Evolutionary conservation across 1,140 invertebrate species (phyloP).

Genomic region (Temnothorax longispinosus): DNA sequence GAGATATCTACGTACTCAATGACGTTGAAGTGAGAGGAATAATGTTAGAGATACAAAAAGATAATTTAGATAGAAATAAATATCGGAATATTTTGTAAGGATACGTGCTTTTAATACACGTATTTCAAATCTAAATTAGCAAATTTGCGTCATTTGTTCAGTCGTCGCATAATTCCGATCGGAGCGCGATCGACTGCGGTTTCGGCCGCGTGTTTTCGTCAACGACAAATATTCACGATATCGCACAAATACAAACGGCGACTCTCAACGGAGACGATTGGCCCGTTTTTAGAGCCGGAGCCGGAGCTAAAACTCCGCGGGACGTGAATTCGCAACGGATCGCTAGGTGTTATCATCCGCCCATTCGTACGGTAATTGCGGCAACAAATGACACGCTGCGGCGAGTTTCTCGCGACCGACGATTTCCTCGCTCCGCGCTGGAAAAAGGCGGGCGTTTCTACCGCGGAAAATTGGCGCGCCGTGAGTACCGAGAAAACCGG

Average conservation of each 20-base stretch:
- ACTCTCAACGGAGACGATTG: neutral
- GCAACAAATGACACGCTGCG: slow-evolving; percentile 35
- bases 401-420: slow-evolving; percentile 16
- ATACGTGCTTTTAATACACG: neutral
- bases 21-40: neutral
- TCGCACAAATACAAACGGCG: neutral
- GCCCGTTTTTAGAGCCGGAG: neutral
- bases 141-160: neutral
- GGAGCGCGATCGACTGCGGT: neutral
- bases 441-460: slow-evolving; percentile 5
- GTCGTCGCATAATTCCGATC: neutral
- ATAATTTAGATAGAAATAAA: neutral
- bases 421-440: neutral
- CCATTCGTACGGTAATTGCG: slow-evolving; percentile 18
- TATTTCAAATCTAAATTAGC: neutral
- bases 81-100: neutral
- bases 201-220: neutral
- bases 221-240: neutral
- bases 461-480: slow-evolving; percentile 32
- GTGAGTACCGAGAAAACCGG: neutral
- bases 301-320: neutral
- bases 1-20: neutral
- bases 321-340: slow-evolving; percentile 10
- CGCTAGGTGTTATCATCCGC: neutral
- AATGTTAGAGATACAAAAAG: too few relatives aligned